Conservation (phyloP, 2,888 invertebrate species). For the Drosophila histrio region DNA sequence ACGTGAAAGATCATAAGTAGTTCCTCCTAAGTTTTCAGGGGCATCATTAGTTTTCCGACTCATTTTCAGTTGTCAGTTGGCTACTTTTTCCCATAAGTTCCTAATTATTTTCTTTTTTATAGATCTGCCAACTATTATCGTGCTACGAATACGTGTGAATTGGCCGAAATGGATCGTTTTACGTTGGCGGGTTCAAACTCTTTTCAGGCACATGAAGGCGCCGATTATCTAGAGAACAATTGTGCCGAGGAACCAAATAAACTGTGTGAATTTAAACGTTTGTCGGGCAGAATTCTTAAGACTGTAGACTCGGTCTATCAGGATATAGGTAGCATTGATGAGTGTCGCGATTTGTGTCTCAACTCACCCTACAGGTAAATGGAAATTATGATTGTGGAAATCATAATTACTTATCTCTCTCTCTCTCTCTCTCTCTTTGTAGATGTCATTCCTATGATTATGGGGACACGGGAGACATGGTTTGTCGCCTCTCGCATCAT, state of each 20-base stretch:
- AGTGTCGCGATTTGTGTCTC: constrained; percentile 94
- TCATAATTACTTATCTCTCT: too few relatives aligned
- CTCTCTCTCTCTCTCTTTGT: background rate
- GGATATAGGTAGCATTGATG: constrained; percentile 93
- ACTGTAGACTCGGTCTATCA: constrained; percentile 97
- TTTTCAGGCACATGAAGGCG: constrained; percentile 89
- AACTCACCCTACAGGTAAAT: constrained; percentile 91
- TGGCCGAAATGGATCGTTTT: constrained; percentile 96
- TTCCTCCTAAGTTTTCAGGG: too few relatives aligned
- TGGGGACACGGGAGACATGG: constrained; percentile 95
- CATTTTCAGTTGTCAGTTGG: background rate
- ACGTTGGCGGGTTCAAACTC: constrained; percentile 93
- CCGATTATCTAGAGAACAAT: constrained; percentile 95
- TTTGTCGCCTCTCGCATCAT: constrained; percentile 95
- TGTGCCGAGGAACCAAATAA: constrained; percentile 96
- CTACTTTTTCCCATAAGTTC: background rate
- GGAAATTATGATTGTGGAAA: too few relatives aligned
- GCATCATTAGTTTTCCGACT: background rate
- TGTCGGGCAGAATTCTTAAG: constrained; percentile 93
- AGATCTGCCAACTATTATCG: constrained; percentile 96
- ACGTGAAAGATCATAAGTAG: background rate
- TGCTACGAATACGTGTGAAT: constrained; percentile 92
- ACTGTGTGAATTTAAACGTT: constrained; percentile 95
- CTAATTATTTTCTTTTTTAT: constrained; percentile 68
- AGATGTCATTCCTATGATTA: constrained; percentile 96